Evolutionary conservation across 1,140 invertebrate species (phyloP).

Genomic region (Drosophila sp.): DNA sequence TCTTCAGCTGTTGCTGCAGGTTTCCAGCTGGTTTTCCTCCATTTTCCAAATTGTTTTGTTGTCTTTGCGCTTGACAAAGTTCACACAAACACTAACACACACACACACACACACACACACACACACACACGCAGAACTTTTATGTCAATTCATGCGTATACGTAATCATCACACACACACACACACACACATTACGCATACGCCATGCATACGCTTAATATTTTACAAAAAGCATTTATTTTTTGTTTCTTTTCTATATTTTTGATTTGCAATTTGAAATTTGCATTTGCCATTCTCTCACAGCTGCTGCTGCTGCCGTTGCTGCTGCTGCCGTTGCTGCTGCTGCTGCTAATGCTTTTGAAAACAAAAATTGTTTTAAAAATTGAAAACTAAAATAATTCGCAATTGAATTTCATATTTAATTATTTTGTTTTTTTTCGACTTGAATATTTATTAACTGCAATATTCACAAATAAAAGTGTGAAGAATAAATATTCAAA

Average conservation of each 20-base stretch:
- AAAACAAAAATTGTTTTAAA: neutral
- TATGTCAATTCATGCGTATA: conserved; percentile 5
- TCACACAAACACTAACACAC: neutral
- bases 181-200: neutral
- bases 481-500: conserved; percentile 35
- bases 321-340: no score
- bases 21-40: neutral
- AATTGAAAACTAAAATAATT: conserved; percentile 6
- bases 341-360: neutral
- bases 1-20: neutral
- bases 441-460: conserved; percentile 13
- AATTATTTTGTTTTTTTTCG: neutral
- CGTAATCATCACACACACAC: conserved; percentile 1
- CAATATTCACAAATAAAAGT: neutral
- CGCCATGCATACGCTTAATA: neutral
- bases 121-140: neutral
- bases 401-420: conserved; percentile 1
- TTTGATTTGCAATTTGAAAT: conserved; percentile 6
- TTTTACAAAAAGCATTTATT: neutral
- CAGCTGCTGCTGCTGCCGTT: no score
- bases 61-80: conserved; percentile 8
- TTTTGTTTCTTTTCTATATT: neutral
- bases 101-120: neutral
- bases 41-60: neutral
- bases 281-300: conserved; percentile 7